Base-by-base conservation (phyloP, 2,888 invertebrate genomes). In the Epinotia brunnichana region DNA sequence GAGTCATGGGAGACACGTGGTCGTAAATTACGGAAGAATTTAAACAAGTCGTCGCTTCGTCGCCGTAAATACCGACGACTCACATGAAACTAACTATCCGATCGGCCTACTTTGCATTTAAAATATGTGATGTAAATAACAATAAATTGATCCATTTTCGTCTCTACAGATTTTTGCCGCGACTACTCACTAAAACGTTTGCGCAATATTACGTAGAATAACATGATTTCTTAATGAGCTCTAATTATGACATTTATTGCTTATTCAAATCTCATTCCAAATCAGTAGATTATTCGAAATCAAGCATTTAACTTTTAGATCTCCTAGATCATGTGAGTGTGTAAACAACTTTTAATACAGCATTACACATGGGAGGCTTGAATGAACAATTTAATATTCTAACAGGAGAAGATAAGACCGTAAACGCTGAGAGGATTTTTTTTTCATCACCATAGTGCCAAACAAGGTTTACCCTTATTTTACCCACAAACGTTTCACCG, bases 1-100 rank as follows among this genome's bases (percentile, higher is more conserved):
- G 88, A 89, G 85, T 90, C 90, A 90, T 82, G 79, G 77, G 79
- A 81, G 79, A 83, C 83, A 83, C 81, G 83, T 83, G 77, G 79
- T 79, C 82, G 83, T 90, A 87, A 90, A 89, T 89, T 84, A 85
- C 79, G 66, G 76, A 81, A 79, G 82, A 81, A 83, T 83, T 83
- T 84, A 82, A 87, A 85, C 85, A 83, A 84, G 84, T 83, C 83
- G 85, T 81, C 82, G 79, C 80, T 77, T 80, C 80, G 80, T 81
- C 82, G 83, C 78, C 75, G 75, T 81, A 79, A 82, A 79, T 81
- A 78, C 77, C 79, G 44, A 60, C 71, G 48, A 67, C 48, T 24
- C 67, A 51, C 59, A 60, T 35, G 56, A 54, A 64, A 66, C 54
- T 41, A 66, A 54, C 54, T 39, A 53, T 54, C 19, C 54, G 54